Evolutionary conservation across 2,888 invertebrate species (phyloP).

Genomic region (Troilus luridus): DNA sequence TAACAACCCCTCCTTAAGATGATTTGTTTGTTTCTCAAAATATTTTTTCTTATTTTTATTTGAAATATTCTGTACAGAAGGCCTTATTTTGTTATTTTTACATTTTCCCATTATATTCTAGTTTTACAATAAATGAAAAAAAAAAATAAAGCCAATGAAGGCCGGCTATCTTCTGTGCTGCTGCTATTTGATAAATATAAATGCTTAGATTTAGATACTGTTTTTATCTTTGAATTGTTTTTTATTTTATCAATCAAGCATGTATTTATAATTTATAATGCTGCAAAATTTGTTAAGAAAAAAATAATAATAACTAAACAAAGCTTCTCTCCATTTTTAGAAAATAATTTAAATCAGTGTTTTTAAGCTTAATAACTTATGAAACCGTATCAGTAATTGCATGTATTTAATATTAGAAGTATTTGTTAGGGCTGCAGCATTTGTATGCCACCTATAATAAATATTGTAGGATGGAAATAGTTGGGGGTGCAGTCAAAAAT

Average conservation of each 20-base stretch:
- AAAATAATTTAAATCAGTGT: not conserved
- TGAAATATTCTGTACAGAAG: not conserved
- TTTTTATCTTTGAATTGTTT: not conserved
- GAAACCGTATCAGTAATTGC: not conserved
- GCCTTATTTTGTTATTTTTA: slow-evolving; percentile 12
- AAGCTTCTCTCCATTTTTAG: not conserved
- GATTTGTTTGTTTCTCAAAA: not conserved
- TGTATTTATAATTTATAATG: not conserved
- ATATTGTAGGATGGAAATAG: no score
- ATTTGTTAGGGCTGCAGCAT: not conserved
- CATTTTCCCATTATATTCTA: not conserved
- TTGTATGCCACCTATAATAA: not conserved
- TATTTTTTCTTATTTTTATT: not conserved
- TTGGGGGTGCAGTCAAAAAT: no score
- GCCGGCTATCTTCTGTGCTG: not conserved
- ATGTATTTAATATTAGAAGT: not conserved
- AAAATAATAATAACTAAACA: not conserved
- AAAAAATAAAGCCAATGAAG: not conserved
- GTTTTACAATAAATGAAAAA: not conserved
- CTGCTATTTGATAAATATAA: not conserved
- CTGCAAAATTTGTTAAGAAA: not conserved
- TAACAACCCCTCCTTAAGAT: not conserved
- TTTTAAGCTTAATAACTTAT: not conserved
- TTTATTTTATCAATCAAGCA: not conserved
- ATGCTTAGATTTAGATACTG: not conserved